A percentile compares a stretch with the other conserved stretches of the same genome.
Evolutionary conservation across 2,113 vertebrate species (phyloP).

Genomic region (Myrmophylax atrothorax): DNA sequence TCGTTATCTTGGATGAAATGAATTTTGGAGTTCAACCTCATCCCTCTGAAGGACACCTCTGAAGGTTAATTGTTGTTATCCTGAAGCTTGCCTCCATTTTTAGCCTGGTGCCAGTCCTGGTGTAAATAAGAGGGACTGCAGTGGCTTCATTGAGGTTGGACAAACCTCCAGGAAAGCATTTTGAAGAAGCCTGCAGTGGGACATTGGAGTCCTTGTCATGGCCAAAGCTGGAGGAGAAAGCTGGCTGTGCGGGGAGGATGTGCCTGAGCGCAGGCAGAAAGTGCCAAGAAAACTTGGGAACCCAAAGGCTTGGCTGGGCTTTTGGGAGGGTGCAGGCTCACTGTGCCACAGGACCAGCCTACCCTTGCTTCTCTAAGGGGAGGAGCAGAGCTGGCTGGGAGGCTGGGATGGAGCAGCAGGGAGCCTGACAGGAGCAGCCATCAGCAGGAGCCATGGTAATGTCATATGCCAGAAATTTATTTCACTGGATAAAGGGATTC

Average conservation of each 20-base stretch:
- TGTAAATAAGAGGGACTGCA: neutral
- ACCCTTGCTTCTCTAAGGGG: neutral
- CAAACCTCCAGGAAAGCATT: neutral
- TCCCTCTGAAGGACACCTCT: neutral
- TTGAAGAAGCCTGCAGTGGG: neutral
- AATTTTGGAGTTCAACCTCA: neutral
- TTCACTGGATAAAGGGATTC: neutral
- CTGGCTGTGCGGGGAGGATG: neutral
- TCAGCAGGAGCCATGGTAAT: rapidly evolving
- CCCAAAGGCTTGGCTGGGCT: neutral
- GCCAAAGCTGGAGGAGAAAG: neutral
- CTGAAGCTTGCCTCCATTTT: neutral
- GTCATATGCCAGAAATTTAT: neutral
- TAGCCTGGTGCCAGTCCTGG: neutral
- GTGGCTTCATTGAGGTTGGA: neutral
- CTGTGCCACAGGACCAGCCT: rapidly evolving
- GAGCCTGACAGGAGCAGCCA: neutral
- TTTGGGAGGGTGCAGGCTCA: neutral
- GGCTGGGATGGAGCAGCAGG: neutral
- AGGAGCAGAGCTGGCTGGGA: neutral
- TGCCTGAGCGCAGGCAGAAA: neutral
- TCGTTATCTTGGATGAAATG: neutral
- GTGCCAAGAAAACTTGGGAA: neutral
- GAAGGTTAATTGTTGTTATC: neutral
- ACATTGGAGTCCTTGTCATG: rapidly evolving